phyloP scores from a whole-genome alignment of 2,113 vertebrate genomes.

The Crotalus viridis region DNA sequence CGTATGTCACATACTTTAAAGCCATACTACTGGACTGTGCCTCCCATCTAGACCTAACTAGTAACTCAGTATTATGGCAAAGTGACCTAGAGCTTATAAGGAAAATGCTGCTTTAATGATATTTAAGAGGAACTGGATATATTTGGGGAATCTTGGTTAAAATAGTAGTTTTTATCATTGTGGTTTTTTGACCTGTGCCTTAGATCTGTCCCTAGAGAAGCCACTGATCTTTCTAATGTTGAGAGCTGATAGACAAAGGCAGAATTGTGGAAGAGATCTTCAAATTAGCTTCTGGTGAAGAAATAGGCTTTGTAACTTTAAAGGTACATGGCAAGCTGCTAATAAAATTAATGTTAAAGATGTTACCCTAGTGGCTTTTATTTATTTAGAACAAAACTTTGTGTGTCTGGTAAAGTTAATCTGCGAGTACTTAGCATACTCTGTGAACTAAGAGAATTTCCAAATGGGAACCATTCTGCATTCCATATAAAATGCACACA shows the following conservation, averaged over 20 bases:
- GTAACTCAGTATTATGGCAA: constrained; percentile 9
- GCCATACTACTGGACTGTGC: constrained; percentile 61
- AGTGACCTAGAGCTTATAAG: not conserved
- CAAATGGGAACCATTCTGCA: not conserved
- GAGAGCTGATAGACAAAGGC: not conserved
- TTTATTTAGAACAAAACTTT: not conserved
- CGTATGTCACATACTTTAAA: constrained; percentile 44
- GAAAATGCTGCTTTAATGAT: constrained; percentile 58
- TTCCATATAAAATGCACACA: not conserved
- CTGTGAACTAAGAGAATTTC: not conserved
- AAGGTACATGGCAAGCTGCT: constrained; percentile 27
- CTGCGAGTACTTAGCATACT: not conserved
- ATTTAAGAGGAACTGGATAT: constrained; percentile 4
- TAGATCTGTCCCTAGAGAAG: not conserved
- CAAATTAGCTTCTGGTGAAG: constrained; percentile 11
- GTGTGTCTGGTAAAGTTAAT: not conserved
- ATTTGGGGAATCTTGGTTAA: not conserved
- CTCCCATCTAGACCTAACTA: constrained; percentile 29
- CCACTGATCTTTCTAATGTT: constrained; percentile 5
- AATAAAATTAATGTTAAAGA: constrained; percentile 57
- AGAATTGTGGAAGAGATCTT: constrained; percentile 14
- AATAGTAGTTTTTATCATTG: not conserved
- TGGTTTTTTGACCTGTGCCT: constrained; percentile 39
- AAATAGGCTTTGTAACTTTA: constrained; percentile 12
- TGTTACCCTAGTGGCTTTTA: not conserved